Base-by-base conservation (phyloP, 2,888 invertebrate genomes). In the Hypsopygia costalis region DNA sequence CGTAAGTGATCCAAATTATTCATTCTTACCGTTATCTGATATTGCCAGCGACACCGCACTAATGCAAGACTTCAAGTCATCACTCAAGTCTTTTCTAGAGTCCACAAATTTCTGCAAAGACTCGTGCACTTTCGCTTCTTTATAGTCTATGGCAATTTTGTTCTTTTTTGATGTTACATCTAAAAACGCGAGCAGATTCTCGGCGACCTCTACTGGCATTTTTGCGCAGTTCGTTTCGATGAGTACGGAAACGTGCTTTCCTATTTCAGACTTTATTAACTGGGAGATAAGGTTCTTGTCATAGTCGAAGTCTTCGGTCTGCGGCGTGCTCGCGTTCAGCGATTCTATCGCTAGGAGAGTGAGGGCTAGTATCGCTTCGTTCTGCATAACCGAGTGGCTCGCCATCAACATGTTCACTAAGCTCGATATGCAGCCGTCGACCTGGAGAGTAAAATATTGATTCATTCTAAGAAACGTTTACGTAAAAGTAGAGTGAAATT, bases 331-430 rank as follows among this genome's bases (percentile, higher is more conserved):
- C 37, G 59, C 55, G 41, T 69, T 75, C 41, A 81, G 56, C 0
- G 70, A 62, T 47, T 78, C 69, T 40, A 79, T 67, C 1, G 82
- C 72, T 6, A 95, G 79, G 28, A 95, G 90, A 50, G 92, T 93
- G 40, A 95, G 85, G 25, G 95, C 93, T 54, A 93, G 86, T 41
- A 95, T 90, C 0, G 95, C 94, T 80, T 96, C 95, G 69, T 94
- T 94, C 71, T 95, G 95, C 97, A 97, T 97, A 20, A 97, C 92
- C 5, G 94, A 89, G 81, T 97, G 95, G 60, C 95, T 94, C 1
- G 95, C 94, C 3, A 93, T 91, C 50, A 95, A 86, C 97, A 97
- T 97, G 74, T 92, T 92, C 7, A 95, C 93, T 55, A 97, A 85
- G 60, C 94, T 92, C 40, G 92, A 91, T 22, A 96, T 81, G 44